phyloP scores from a whole-genome alignment of 64 coral and sea anemone species.

The Cladopsammia gracilis region DNA sequence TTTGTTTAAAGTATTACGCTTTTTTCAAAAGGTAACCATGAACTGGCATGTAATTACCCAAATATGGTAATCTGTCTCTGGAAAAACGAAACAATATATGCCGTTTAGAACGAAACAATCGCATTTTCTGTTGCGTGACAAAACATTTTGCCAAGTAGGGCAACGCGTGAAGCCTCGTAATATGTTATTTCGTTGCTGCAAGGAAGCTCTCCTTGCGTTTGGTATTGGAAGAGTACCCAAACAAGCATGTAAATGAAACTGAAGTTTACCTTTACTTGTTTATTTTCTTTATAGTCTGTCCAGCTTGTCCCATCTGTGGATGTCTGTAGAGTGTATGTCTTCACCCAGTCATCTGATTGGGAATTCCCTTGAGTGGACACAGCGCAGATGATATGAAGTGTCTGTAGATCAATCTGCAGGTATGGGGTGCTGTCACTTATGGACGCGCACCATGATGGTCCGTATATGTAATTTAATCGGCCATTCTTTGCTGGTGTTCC shows the following conservation, averaged over 20 bases:
- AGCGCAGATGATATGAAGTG: neutral
- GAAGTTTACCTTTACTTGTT: neutral
- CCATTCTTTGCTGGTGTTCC: neutral
- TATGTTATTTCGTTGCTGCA: too few species aligned
- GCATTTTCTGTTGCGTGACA: too few species aligned
- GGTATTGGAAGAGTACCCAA: neutral
- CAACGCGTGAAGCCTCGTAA: too few species aligned
- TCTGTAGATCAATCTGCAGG: neutral
- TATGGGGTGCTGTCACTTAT: neutral
- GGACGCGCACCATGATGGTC: neutral
- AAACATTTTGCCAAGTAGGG: too few species aligned
- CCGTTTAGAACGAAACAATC: too few species aligned
- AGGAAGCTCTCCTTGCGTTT: neutral
- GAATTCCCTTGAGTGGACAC: constrained; percentile 12
- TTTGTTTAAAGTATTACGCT: too few species aligned
- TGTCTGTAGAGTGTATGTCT: neutral
- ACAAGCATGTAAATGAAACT: neutral
- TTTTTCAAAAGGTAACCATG: too few species aligned
- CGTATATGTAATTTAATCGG: neutral
- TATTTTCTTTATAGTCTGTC: neutral
- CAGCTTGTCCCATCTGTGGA: neutral
- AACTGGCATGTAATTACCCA: too few species aligned
- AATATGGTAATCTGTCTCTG: too few species aligned
- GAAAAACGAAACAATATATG: too few species aligned
- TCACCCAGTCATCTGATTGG: neutral